phyloP scores from a whole-genome alignment of 2,888 invertebrate genomes.

The Caenorhabditis becei region DNA sequence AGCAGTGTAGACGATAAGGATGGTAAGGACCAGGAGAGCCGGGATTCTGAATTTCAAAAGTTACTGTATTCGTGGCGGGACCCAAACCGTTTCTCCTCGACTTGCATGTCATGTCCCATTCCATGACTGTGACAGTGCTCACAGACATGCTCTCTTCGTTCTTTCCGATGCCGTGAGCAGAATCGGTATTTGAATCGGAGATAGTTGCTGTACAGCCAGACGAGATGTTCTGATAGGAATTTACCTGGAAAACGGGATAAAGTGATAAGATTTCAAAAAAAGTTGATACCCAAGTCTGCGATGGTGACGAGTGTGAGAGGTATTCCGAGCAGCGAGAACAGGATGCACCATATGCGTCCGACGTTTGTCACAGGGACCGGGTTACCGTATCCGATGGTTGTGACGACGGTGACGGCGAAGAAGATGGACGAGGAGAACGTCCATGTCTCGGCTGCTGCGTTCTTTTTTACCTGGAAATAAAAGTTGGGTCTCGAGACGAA shows the following conservation, averaged over 20 bases:
- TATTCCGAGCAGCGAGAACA: slow-evolving; percentile 81
- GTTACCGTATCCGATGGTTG: slow-evolving; percentile 81
- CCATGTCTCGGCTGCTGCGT: slow-evolving; percentile 80
- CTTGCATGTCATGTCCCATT: slow-evolving; percentile 76
- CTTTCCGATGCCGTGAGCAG: slow-evolving; percentile 56
- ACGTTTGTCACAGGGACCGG: slow-evolving; percentile 81
- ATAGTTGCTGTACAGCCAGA: slow-evolving; percentile 81
- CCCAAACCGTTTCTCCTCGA: slow-evolving; percentile 76
- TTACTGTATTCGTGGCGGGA: background rate
- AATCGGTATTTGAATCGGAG: slow-evolving; percentile 73
- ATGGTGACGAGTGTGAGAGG: slow-evolving; percentile 81
- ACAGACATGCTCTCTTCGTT: slow-evolving; percentile 77
- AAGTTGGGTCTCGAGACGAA: background rate
- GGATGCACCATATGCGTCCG: slow-evolving; percentile 79
- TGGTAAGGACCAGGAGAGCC: slow-evolving; percentile 80
- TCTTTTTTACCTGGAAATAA: slow-evolving; percentile 75
- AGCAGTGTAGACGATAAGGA: slow-evolving; percentile 81
- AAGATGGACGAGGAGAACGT: slow-evolving; percentile 82
- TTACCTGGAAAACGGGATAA: slow-evolving; percentile 69
- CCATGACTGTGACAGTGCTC: slow-evolving; percentile 78
- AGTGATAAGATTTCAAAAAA: background rate
- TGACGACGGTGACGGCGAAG: slow-evolving; percentile 82
- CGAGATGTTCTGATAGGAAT: slow-evolving; percentile 80
- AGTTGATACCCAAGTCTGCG: slow-evolving; percentile 77
- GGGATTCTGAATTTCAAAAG: slow-evolving; percentile 81